Evolutionary conservation across 2,888 invertebrate genomes (phyloP).

Genomic region (Conchocele bisecta): DNA sequence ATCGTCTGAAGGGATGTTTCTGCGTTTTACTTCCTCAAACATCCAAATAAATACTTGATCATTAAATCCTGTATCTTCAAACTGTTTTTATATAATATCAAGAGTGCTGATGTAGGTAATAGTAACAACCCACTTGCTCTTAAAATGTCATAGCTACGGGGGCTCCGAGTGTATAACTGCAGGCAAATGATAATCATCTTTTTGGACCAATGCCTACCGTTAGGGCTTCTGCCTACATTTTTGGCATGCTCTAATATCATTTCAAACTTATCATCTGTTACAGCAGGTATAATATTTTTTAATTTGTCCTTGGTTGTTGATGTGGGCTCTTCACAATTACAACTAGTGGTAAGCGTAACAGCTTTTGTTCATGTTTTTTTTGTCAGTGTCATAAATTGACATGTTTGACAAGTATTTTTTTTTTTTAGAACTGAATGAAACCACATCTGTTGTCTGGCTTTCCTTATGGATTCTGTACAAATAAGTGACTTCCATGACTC

Average conservation of each 20-base stretch:
- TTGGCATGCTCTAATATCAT: conserved; percentile 34
- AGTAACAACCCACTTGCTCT: conserved; percentile 9
- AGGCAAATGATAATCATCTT: conserved; percentile 25
- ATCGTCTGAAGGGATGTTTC: conserved; percentile 13
- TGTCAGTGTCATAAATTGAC: conserved; percentile 34
- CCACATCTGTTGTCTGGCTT: conserved; percentile 21
- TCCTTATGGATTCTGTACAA: conserved; percentile 8
- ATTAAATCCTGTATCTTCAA: no score
- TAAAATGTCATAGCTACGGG: conserved; percentile 27
- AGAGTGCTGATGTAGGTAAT: conserved; percentile 21
- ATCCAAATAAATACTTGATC: no score
- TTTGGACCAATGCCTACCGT: conserved; percentile 31
- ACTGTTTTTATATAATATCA: conserved; percentile 36
- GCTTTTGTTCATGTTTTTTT: background rate
- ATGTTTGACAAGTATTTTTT: conserved; percentile 15
- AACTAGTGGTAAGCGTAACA: background rate
- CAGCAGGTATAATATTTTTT: conserved; percentile 26
- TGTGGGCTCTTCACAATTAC: background rate
- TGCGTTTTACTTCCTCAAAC: conserved; percentile 6
- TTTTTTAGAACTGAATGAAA: conserved; percentile 9
- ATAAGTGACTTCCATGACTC: conserved; percentile 6
- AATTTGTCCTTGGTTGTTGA: conserved; percentile 15
- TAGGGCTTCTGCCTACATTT: conserved; percentile 23
- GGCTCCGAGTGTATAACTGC: conserved; percentile 35
- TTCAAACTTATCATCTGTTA: conserved; percentile 33